Evolutionary conservation across 2,888 invertebrate genomes (phyloP).

Genomic region (Syrista parreyssii): DNA sequence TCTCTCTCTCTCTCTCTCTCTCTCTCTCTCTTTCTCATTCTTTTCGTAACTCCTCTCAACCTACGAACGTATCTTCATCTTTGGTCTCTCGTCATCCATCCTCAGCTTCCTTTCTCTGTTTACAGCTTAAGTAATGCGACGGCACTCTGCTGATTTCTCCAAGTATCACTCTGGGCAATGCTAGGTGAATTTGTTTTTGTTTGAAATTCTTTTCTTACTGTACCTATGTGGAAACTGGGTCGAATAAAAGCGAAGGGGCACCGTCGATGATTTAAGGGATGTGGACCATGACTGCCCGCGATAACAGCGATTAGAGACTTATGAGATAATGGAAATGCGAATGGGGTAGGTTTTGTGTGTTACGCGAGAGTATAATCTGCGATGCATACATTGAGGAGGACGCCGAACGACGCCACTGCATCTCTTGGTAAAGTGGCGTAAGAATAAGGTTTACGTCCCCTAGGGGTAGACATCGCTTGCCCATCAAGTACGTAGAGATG

Average conservation of each 20-base stretch:
- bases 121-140: conserved; percentile 57
- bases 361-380: not conserved
- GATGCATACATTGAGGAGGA: not conserved
- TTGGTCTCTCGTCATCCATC: not conserved
- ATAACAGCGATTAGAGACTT: not conserved
- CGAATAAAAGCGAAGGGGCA: not conserved
- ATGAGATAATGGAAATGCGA: not conserved
- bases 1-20: conserved; percentile 13
- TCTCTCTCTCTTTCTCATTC: conserved; percentile 29
- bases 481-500: conserved; percentile 23
- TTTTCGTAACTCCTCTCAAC: conserved; percentile 19
- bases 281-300: not conserved
- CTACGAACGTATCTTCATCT: not conserved
- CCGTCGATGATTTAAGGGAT: not conserved
- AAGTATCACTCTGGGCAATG: conserved; percentile 56
- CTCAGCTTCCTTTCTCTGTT: conserved; percentile 32
- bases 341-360: not conserved
- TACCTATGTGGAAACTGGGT: not conserved
- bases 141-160: conserved; percentile 58
- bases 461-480: conserved; percentile 18
- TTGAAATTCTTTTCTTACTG: not conserved
- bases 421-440: conserved; percentile 63
- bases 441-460: conserved; percentile 63
- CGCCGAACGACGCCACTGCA: conserved; percentile 31
- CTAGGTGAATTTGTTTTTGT: not conserved